Evolutionary conservation across 1,140 invertebrate genomes (phyloP).

Genomic region (Drosophila takahashii): DNA sequence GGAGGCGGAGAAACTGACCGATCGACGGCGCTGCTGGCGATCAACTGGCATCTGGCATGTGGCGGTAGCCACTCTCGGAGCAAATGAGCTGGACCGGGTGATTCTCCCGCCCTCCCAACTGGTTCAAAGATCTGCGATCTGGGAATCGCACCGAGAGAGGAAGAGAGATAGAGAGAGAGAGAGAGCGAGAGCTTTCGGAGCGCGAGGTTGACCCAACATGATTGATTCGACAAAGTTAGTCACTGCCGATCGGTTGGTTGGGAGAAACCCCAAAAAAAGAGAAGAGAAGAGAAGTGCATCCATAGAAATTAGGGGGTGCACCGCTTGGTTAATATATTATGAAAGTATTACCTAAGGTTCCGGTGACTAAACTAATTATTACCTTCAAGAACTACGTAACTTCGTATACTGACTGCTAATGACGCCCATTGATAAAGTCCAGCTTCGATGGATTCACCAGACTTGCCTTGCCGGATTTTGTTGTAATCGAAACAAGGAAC

Average conservation of each 20-base stretch:
- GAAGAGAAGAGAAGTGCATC: neutral
- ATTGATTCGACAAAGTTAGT: slow-evolving; percentile 4
- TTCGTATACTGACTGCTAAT: neutral
- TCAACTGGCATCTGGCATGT: slow-evolving; percentile 24
- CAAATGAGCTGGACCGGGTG: neutral
- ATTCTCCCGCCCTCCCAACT: slow-evolving; percentile 14
- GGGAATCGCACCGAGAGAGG: neutral
- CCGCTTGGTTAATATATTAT: neutral
- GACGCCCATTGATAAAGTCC: neutral
- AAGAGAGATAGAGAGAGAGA: neutral
- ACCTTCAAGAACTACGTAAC: neutral
- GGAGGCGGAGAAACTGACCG: slow-evolving; percentile 7
- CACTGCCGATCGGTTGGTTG: neutral
- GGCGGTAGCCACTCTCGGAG: slow-evolving; percentile 1
- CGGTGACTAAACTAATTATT: neutral
- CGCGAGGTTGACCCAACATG: slow-evolving; percentile 7
- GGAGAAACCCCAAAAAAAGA: neutral
- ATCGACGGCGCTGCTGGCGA: slow-evolving; percentile 38
- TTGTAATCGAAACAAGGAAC: too few species aligned
- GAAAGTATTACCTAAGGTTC: neutral
- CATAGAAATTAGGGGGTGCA: neutral
- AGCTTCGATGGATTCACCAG: too few species aligned
- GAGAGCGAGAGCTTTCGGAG: neutral
- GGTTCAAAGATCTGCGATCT: slow-evolving; percentile 6
- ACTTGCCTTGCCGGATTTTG: too few species aligned